Percentiles rank a stretch among this genome's conserved stretches.
phyloP scores from a whole-genome alignment of 2,888 invertebrate species.

The Neoitamus cyanurus region DNA sequence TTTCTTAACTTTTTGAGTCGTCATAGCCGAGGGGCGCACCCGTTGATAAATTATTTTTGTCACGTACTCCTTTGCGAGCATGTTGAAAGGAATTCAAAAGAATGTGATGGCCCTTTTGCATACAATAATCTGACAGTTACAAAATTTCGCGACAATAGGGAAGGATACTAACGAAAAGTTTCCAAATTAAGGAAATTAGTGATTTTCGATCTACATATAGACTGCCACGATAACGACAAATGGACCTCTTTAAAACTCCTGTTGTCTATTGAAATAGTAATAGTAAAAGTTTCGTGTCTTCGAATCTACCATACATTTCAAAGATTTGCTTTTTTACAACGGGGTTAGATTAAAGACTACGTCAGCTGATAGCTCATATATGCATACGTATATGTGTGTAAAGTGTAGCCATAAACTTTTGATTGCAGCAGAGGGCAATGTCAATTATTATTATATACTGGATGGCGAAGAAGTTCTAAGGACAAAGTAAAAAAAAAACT shows the following conservation, averaged over 20 bases:
- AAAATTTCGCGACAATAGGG: background rate
- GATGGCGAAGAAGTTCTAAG: no score
- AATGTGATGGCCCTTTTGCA: constrained; percentile 48
- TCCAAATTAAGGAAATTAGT: background rate
- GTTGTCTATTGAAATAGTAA: no score
- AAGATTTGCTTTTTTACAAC: no score
- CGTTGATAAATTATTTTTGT: constrained; percentile 49
- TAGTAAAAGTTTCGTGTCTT: no score
- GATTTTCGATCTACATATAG: background rate
- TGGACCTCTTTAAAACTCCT: background rate
- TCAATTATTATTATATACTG: no score
- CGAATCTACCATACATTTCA: no score
- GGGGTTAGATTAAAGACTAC: no score
- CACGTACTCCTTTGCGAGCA: constrained; percentile 41
- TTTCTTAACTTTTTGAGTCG: constrained; percentile 53
- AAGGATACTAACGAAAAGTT: background rate
- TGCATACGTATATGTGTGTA: no score
- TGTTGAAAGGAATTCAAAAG: constrained; percentile 46
- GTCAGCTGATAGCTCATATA: no score
- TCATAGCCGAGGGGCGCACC: constrained; percentile 45
- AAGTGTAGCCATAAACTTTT: no score
- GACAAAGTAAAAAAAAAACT: no score
- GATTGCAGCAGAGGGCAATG: no score
- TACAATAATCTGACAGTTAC: constrained; percentile 46
- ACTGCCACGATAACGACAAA: background rate